phyloP scores from a whole-genome alignment of 2,888 invertebrate genomes.

The Acrocera orbiculus region DNA sequence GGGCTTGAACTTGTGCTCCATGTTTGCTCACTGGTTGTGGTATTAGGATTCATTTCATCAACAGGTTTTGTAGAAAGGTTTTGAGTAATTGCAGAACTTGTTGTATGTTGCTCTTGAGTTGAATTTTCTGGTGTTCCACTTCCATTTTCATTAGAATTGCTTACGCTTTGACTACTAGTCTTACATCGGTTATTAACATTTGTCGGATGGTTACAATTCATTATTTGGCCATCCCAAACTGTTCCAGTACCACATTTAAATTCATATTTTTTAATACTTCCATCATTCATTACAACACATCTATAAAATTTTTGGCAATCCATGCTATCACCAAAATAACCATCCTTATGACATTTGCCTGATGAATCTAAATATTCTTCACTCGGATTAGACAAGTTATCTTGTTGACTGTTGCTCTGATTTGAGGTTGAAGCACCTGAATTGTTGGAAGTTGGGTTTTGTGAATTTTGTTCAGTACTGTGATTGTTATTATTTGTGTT shows the following conservation, averaged over 20 bases:
- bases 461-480: slow-evolving; percentile 6
- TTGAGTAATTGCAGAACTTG: slow-evolving; percentile 1
- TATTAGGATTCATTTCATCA: slow-evolving; percentile 5
- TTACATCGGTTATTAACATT: slow-evolving; percentile 19
- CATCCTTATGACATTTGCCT: slow-evolving; percentile 24
- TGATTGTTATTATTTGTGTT: neutral
- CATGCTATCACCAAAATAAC: slow-evolving; percentile 29
- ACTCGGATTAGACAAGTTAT: neutral
- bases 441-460: slow-evolving; percentile 7
- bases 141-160: slow-evolving; percentile 15
- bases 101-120: neutral
- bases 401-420: neutral
- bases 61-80: slow-evolving; percentile 6
- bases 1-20: neutral
- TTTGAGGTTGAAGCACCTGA: slow-evolving; percentile 9
- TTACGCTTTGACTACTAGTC: slow-evolving; percentile 12
- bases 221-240: slow-evolving; percentile 38
- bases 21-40: neutral
- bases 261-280: slow-evolving; percentile 31
- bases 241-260: slow-evolving; percentile 39
- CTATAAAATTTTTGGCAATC: slow-evolving; percentile 42
- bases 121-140: neutral
- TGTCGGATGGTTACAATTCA: slow-evolving; percentile 33
- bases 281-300: slow-evolving; percentile 33
- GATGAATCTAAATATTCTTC: neutral